phyloP scores from a whole-genome alignment of 1,140 invertebrate genomes.

The Venustaconcha ellipsiformis region DNA sequence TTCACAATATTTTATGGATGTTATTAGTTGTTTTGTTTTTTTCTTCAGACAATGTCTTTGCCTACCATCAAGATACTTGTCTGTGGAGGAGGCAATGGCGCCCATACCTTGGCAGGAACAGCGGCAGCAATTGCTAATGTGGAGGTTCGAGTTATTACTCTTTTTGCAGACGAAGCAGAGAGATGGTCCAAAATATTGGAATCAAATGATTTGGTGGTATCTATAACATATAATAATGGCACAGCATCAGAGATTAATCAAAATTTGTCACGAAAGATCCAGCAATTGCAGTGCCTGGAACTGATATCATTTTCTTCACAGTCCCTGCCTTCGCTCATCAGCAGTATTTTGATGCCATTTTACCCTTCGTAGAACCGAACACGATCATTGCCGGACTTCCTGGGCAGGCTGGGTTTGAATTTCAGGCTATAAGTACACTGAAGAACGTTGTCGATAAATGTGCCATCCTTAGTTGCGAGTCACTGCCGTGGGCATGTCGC shows the following conservation, averaged over 20 bases:
- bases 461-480: conserved; percentile 48
- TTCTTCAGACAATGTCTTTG: no score
- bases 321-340: conserved; percentile 51
- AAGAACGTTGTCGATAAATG: conserved; percentile 25
- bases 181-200: conserved; percentile 47
- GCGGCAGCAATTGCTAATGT: conserved; percentile 43
- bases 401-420: conserved; percentile 56
- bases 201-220: conserved; percentile 38
- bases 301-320: conserved; percentile 47
- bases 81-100: conserved; percentile 56
- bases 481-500: conserved; percentile 51
- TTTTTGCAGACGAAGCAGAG: conserved; percentile 56
- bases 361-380: conserved; percentile 39
- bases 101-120: conserved; percentile 53
- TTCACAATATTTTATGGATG: no score
- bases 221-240: conserved; percentile 39
- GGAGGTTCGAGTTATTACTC: conserved; percentile 48
- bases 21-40: no score
- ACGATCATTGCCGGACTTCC: conserved; percentile 52
- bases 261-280: conserved; percentile 47
- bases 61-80: conserved; percentile 19
- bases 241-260: conserved; percentile 31
- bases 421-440: conserved; percentile 42
- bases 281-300: conserved; percentile 35
- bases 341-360: conserved; percentile 52